Evolutionary conservation across 1,140 invertebrate species (phyloP).

Genomic region (Euschistus heros): DNA sequence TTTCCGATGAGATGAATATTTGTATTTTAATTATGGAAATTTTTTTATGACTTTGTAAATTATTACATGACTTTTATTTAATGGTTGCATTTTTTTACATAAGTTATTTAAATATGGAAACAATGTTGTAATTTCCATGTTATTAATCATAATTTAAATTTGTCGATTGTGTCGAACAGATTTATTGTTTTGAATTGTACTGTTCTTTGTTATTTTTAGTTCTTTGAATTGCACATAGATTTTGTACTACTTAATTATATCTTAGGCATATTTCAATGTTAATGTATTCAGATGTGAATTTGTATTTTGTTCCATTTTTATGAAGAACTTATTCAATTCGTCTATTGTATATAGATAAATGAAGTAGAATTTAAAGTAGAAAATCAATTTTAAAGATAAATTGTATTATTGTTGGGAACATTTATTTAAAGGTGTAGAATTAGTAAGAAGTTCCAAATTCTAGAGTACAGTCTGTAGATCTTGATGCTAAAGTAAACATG

Average conservation of each 20-base stretch:
- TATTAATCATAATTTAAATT: background rate
- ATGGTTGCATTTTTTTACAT: conserved; percentile 3
- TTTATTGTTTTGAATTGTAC: no score
- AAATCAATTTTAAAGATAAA: background rate
- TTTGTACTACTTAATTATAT: background rate
- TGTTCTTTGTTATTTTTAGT: background rate
- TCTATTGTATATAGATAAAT: conserved; percentile 6
- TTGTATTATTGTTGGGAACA: conserved; percentile 9
- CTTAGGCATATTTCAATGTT: background rate
- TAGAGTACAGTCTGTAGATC: conserved; percentile 2
- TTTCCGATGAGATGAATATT: background rate
- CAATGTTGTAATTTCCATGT: background rate
- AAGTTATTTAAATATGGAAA: conserved; percentile 2
- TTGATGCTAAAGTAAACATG: background rate
- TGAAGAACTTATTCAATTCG: background rate
- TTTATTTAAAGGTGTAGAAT: conserved; percentile 7
- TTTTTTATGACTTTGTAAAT: conserved; percentile 6
- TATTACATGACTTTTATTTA: conserved; percentile 12
- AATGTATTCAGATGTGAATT: background rate
- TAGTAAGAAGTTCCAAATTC: conserved; percentile 2
- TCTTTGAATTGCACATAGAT: conserved; percentile 2
- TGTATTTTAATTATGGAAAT: background rate
- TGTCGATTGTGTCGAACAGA: background rate
- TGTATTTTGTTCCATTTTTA: background rate
- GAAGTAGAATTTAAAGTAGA: background rate